A percentile compares a stretch with the other conserved stretches of the same genome.
phyloP scores from a whole-genome alignment of 2,797 vertebrate genomes.

The Spatula versicolor region DNA sequence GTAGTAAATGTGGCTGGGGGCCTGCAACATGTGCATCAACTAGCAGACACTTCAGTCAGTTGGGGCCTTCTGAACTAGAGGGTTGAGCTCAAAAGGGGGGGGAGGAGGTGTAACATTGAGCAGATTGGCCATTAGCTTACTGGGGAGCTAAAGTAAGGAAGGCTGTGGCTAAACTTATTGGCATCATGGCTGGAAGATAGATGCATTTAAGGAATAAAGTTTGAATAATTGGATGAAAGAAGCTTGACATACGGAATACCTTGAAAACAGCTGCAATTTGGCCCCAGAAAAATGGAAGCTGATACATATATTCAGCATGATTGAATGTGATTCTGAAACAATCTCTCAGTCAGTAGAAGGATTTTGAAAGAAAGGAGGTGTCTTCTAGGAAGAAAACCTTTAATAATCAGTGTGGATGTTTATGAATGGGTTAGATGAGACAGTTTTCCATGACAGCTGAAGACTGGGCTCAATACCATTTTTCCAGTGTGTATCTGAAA shows the following conservation, averaged over 20 bases:
- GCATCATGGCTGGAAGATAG: neutral
- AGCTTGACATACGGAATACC: neutral
- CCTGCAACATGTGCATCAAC: neutral
- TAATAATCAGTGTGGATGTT: neutral
- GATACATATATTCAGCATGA: rapidly evolving
- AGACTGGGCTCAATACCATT: neutral
- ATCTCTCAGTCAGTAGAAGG: neutral
- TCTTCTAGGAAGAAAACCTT: neutral
- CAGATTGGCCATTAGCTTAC: neutral
- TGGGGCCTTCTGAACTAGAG: neutral
- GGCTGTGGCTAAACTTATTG: neutral
- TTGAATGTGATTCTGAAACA: neutral
- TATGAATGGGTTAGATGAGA: neutral
- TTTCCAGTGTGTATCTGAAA: neutral
- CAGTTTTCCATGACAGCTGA: neutral
- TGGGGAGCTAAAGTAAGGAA: neutral
- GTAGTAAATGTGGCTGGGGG: neutral
- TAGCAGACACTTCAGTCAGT: rapidly evolving
- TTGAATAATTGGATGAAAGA: neutral
- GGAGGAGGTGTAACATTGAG: neutral
- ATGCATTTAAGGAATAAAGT: neutral
- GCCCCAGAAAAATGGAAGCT: neutral
- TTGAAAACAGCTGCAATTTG: neutral
- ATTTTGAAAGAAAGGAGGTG: neutral
- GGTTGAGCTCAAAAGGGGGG: neutral